Evolutionary conservation across 2,113 vertebrate genomes (phyloP), one percentile per base, ranked within the genome.

Genomic region (Erythrolamprus reginae): DNA sequence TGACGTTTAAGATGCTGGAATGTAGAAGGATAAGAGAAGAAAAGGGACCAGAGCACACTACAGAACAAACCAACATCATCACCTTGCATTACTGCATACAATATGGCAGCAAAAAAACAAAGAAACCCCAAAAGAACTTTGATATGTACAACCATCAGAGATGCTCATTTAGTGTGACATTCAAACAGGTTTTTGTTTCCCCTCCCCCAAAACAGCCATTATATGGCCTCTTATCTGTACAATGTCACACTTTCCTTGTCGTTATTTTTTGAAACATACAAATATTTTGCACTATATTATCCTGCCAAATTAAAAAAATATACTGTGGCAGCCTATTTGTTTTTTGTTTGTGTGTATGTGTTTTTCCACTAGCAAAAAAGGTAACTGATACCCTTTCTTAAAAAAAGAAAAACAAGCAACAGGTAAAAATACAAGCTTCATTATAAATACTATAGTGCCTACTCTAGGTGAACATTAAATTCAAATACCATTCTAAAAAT

Each of bases 361-460:
- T 97, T 97, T 98, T 99, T 98, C 98, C 98, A 99, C 99, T 98
- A 99, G 98, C 98, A 97, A 98, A 98, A 98, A 99, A 99, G 98
- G 98, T 99, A 98, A 97, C 97, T 96, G 97, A 98, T 99, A 99
- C 98, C 98, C 99, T 82, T 77, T 98, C 65, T 70, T 17, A 86
- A 97, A 77, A 33, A 77, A 42, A 99, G 98, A 99, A 98, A 99
- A 91, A 99, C 98, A 98, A 99, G 98, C 98, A 99, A 99, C 98
- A 99, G 98, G 99, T 99, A 99, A 99, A 99, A 99, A 99, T 99
- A 99, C 99, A 98, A 99, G 99, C 98, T 98, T 99, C 98, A 98
- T 99, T 99, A 99, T 99, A 99, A 99, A 99, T 99, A 99, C 99
- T 99, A 99, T 99, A 98, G 98, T 99, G 98, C 98, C 99, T 99